Base-by-base conservation (phyloP, 2,113 vertebrate species). In the Arothron firmamentum region DNA sequence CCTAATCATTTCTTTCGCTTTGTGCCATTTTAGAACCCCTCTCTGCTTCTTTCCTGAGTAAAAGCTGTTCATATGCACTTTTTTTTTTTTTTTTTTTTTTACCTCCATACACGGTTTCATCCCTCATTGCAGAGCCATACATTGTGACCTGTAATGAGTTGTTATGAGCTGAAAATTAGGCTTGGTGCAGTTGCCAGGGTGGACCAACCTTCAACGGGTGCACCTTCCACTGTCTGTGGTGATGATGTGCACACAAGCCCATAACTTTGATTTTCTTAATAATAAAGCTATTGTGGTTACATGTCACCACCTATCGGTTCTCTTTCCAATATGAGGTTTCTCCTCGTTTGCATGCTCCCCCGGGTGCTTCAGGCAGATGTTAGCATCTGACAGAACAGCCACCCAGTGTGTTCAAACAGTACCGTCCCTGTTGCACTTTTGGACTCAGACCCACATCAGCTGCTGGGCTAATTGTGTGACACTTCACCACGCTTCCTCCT, bases 401-500 rank as follows among this genome's bases (percentile, higher is more conserved):
- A 68, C 75, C 74, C 76, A 82, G 78, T 87, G 56, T 58, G 19
- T 53, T 42, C 64, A 34, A 70, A 85, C 81, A 87, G 77, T 58
- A 10, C 55, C 65, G 46, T 68, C 84, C 77, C 80, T 88, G 82
- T 82, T 72, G 61, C 53, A 25, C 20, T 62, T 80, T 51, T 82
- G 67, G 75, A 73, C 56, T 62, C 70, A 53, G 52, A 72, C 64
- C 59, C 74, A 70, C 59, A 59, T 84, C 76, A 74, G 76, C 78
- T 80, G 79, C 60, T 64, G 28, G 3, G 4, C 59, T 74, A 74
- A 74, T 55, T 70, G 74, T 31, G 38, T 14, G 51, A 64, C 67
- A 73, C 51, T 72, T 68, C 46, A 50, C 66, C 48, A 63, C 17
- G 34, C 62, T 62, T 72, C 77, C 49, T 78, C 60, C 78, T 74